A percentile compares a stretch with the other conserved stretches of the same genome.
These are phyloP conservation scores for Fabriciana adippe DNA, from an alignment of 2,888 invertebrate species.

Conservation along the genomic window DNA sequence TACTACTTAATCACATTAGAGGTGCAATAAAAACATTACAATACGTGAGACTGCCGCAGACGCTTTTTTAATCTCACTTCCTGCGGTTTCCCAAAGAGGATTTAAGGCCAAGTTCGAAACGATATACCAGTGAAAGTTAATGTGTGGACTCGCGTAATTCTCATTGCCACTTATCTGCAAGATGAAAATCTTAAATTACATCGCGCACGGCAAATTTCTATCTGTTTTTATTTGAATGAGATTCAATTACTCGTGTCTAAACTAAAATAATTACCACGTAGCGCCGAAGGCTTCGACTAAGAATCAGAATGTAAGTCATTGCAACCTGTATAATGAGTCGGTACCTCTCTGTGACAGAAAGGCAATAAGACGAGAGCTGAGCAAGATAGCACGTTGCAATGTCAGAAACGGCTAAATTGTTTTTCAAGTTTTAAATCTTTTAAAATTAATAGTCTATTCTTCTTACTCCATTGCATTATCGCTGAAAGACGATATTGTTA, in stretches of 20 bases:
- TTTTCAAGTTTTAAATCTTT: constrained; percentile 37
- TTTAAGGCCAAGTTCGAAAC: constrained; percentile 68
- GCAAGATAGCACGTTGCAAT: constrained; percentile 27
- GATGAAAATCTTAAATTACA: constrained; percentile 78
- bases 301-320: constrained; percentile 50
- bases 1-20: constrained; percentile 30
- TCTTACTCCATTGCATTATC: constrained; percentile 31
- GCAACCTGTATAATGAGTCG: constrained; percentile 54
- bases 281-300: constrained; percentile 55
- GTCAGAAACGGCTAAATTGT: constrained; percentile 37
- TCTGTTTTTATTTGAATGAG: constrained; percentile 72
- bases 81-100: constrained; percentile 72
- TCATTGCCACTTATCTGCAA: constrained; percentile 66
- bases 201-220: constrained; percentile 61
- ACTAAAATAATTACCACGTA: constrained; percentile 51
- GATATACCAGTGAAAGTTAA: constrained; percentile 75
- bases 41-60: constrained; percentile 40
- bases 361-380: constrained; percentile 46
- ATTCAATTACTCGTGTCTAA: constrained; percentile 72
- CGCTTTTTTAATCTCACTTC: constrained; percentile 60
- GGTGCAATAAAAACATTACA: constrained; percentile 39
- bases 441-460: constrained; percentile 36
- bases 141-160: constrained; percentile 69
- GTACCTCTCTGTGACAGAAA: constrained; percentile 46
- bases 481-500: constrained; percentile 32